These are phyloP conservation scores for Oscheius onirici DNA, from an alignment of 2,888 invertebrate genomes.

Conservation along the genomic window DNA sequence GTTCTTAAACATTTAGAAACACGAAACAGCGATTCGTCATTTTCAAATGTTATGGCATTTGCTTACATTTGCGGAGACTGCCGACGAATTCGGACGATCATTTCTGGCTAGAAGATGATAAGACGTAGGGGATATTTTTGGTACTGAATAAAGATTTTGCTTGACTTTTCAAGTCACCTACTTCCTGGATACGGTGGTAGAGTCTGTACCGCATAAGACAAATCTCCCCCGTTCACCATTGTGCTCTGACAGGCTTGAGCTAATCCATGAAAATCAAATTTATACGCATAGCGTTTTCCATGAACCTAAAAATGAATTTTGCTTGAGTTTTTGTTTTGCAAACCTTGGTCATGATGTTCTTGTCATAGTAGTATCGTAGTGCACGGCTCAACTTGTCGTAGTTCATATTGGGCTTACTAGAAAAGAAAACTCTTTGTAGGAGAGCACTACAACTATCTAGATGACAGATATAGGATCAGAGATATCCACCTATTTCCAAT, in stretches of 20 bases:
- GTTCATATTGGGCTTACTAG: conserved; percentile 91
- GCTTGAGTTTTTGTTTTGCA: not conserved
- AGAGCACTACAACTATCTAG: too few relatives aligned
- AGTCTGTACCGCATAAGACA: conserved; percentile 40
- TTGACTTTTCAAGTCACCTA: not conserved
- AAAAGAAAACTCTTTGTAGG: too few relatives aligned
- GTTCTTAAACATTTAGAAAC: not conserved
- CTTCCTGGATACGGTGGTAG: conserved; percentile 35
- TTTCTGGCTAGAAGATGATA: conserved; percentile 23
- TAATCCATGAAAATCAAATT: conserved; percentile 83
- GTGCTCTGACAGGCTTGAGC: conserved; percentile 64
- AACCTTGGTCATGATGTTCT: conserved; percentile 92
- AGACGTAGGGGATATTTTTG: conserved; percentile 24
- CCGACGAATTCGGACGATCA: conserved; percentile 20
- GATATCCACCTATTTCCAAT: too few relatives aligned
- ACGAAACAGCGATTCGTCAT: not conserved
- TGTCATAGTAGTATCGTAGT: conserved; percentile 92
- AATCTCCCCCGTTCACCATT: conserved; percentile 42
- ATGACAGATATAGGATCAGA: too few relatives aligned
- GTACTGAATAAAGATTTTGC: conserved; percentile 3
- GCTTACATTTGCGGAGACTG: conserved; percentile 26
- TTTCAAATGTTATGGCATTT: conserved; percentile 7
- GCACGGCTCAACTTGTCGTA: conserved; percentile 94
- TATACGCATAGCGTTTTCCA: conserved; percentile 93
- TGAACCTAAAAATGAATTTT: conserved; percentile 77